phyloP scores from a whole-genome alignment of 2,888 invertebrate genomes.

The Notocelia uddmanniana region DNA sequence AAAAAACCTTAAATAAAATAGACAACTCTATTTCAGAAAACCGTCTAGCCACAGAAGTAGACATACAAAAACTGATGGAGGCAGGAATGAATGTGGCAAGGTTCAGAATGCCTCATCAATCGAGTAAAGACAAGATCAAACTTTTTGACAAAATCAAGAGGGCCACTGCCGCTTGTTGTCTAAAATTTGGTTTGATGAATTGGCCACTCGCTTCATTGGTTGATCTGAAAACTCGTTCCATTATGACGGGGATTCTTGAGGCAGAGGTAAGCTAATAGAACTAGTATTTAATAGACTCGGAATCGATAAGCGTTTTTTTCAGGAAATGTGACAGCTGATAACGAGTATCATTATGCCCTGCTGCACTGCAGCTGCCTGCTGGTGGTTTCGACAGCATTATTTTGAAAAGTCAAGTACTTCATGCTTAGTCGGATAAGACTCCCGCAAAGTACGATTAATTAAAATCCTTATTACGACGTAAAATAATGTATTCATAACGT shows the following conservation, averaged over 20 bases:
- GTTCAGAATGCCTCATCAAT: constrained; percentile 62
- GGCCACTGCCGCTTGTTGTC: constrained; percentile 80
- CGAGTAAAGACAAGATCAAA: constrained; percentile 62
- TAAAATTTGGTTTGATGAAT: constrained; percentile 80
- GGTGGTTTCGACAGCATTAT: no score
- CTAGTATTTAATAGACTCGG: background rate
- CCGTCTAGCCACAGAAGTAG: constrained; percentile 55
- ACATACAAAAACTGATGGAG: constrained; percentile 78
- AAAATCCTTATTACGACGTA: no score
- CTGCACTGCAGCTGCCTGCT: no score
- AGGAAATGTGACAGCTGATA: background rate
- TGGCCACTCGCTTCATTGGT: constrained; percentile 92
- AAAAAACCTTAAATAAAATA: no score
- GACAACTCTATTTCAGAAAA: constrained; percentile 2
- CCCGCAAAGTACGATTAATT: no score
- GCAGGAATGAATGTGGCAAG: constrained; percentile 79
- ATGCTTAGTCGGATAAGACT: background rate
- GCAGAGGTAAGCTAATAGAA: constrained; percentile 49
- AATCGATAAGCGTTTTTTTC: background rate
- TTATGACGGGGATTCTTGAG: constrained; percentile 87
- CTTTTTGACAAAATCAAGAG: constrained; percentile 66
- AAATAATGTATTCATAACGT: no score
- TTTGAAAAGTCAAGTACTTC: background rate
- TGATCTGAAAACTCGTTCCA: constrained; percentile 94
- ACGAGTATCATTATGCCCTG: no score